These are phyloP conservation scores for Paragorgia papillata DNA, from an alignment of 92 coral and sea anemone species.

Conservation along the genomic window DNA sequence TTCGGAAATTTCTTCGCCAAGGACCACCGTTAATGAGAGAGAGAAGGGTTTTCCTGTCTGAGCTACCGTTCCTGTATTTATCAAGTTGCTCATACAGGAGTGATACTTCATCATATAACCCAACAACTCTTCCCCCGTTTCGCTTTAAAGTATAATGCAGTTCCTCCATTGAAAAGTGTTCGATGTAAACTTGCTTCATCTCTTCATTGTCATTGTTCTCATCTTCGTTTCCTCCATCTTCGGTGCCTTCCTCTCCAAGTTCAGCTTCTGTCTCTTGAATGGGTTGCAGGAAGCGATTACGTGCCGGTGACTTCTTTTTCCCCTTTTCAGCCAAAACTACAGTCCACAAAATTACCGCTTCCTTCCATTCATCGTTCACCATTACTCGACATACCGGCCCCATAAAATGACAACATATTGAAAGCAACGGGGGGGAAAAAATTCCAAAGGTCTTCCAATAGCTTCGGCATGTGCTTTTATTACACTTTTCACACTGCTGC, in stretches of 20 bases:
- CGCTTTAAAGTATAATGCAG: too few species aligned
- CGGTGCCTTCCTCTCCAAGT: too few species aligned
- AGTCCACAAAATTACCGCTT: conserved; percentile 64
- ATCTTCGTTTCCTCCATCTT: not conserved
- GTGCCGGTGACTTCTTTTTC: conserved; percentile 68
- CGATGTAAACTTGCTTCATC: conserved; percentile 50
- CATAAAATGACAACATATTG: conserved; percentile 57
- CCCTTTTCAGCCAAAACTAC: conserved; percentile 68
- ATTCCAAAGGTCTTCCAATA: conserved; percentile 64
- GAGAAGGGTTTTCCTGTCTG: conserved; percentile 58
- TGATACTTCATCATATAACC: conserved; percentile 69
- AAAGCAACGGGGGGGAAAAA: conserved; percentile 57
- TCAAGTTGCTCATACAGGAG: conserved; percentile 62
- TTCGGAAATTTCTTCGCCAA: conserved; percentile 58
- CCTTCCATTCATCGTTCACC: conserved; percentile 56
- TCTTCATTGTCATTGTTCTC: conserved; percentile 34
- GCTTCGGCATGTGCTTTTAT: conserved; percentile 61
- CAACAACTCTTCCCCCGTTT: conserved; percentile 62
- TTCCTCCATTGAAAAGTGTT: conserved; percentile 65
- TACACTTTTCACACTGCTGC: too few species aligned
- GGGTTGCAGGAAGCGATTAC: conserved; percentile 49
- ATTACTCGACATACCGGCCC: conserved; percentile 54
- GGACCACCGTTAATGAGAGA: conserved; percentile 51
- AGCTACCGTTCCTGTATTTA: conserved; percentile 62
- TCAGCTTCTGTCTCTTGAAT: conserved; percentile 45